Evolutionary conservation across 2,888 invertebrate species (phyloP), one percentile per base, ranked within the genome.

Genomic region (Drosophila gaucha): DNA sequence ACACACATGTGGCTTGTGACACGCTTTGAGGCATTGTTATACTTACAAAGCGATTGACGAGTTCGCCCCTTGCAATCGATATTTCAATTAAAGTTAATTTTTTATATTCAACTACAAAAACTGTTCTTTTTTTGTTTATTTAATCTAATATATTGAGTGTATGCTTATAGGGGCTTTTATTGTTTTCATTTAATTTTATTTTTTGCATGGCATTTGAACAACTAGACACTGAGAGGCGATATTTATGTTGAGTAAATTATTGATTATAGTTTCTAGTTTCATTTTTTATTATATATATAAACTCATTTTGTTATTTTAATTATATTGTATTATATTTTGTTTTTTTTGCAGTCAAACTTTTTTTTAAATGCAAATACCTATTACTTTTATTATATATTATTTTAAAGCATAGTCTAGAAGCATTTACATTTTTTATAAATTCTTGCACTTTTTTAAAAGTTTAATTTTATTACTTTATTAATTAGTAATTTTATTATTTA

Each of bases 41-140:
- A 86, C 85, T 72, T 72, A 84, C 71, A 67, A 78, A 59, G 55
- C 47, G 50, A 62, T 75, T 62, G 54, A 65, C 56, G 59, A 52
- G 43, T 39, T 55, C 49, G 33, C 49, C 35, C 8, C 49, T 35
- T 62, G 51, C 44, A 75, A 80, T 80, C 80, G 76, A 80, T 85
- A 67, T 54, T 66, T 46, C 38, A 62, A 64, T 64, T 64, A 44
- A 56, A 50, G 49, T 41, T 63, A 30, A 9, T 24, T 22, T 41
- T 18, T 24, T 24, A 24, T 24, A 14, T 24, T 22, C 39, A 24
- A 5, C 10, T 3, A 9, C 24, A 41, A 14, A 24, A 41, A 24
- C 24, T 16, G 18, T 2, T 6, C 12, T 44, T 16, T 44, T 18
- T 16, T 18, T n/a, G 4, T 12, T 12, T 12, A 31, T 2, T 6